Base-by-base conservation (phyloP, 1,140 invertebrate species). In the Amphibalanus amphitrite region DNA sequence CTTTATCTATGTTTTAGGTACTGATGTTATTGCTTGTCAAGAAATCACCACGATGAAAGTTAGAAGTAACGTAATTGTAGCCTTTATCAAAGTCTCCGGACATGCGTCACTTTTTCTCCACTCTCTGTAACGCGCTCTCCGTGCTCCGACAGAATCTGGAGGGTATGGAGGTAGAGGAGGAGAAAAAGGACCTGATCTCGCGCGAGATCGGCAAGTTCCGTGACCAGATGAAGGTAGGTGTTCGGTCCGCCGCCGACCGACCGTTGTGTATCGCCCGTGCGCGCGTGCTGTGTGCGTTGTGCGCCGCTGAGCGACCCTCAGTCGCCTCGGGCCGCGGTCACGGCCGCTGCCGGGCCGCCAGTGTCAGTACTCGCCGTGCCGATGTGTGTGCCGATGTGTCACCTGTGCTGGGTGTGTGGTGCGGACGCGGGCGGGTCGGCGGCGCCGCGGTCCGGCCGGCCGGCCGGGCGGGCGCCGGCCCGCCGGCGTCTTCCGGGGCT, bases 191-290 rank as follows among this genome's bases (percentile, higher is more conserved):
- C 81, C 85, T 98, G 74, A 97, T 98, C 75, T 94, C 93, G 76
- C 85, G 84, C 75, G 95, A 98, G 85, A 98, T 98, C 81, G 92
- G 92, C 74, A 95, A 94, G 82, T 98, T 98, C 82, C 86, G 95
- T 71, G 94, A 97, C 84, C 91, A 92, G 73, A 95, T 95, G 89
- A 95, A 95, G 90, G 92, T 94, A 88, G 86, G 80, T 76, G 64
- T 72, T 72, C 75, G 69, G 71, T 72, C 72, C 69, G 79, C 79
- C 72, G n/a, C 28, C 33, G 71, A 20, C 13, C 20, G 40, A 68
- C 33, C 28, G 64, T 40, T 26, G 26, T 71, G 29, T 59, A 1
- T 59, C 47, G 6, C 47, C 1, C 47, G 47, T 38, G 33, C 33
- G 10, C 17, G 47, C 23, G 13, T 13, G 47, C 20, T 59, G 47